A percentile compares a stretch with the other conserved stretches of the same genome.
Evolutionary conservation across 2,113 vertebrate species (phyloP).

Genomic region (Dicaeum eximium): DNA sequence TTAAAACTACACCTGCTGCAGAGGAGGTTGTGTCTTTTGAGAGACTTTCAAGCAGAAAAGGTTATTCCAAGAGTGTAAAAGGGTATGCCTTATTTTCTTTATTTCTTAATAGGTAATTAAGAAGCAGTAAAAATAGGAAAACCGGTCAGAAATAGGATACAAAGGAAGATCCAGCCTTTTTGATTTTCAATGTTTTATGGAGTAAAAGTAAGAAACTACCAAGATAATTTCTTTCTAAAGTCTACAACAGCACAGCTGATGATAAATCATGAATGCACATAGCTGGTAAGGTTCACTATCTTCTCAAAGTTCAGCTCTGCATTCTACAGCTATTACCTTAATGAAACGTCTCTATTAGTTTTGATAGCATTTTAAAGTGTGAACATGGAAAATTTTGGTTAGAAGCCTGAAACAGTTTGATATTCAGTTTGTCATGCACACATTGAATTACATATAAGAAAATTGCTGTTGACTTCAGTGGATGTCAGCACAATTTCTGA

Average conservation of each 20-base stretch:
- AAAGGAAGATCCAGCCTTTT: not conserved
- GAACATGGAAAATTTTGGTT: not conserved
- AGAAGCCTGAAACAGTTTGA: not conserved
- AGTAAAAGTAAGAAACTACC: not conserved
- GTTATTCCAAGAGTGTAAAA: conserved; percentile 72
- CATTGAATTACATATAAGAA: not conserved
- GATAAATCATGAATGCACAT: not conserved
- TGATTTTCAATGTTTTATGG: not conserved
- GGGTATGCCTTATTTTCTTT: conserved; percentile 65
- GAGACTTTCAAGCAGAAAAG: conserved; percentile 77
- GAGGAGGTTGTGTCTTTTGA: conserved; percentile 78
- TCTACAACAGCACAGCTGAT: not conserved
- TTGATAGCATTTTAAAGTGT: not conserved
- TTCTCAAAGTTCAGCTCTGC: not conserved
- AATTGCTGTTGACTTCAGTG: not conserved
- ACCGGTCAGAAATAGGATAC: not conserved
- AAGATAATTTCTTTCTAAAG: not conserved
- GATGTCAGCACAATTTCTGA: not conserved
- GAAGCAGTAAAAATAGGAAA: not conserved
- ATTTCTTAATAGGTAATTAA: conserved; percentile 57
- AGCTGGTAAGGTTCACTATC: not conserved
- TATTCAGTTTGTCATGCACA: not conserved
- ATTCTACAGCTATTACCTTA: not conserved
- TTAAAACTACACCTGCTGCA: conserved; percentile 91
- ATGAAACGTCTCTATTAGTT: not conserved